These are phyloP conservation scores for Hemichromis elongatus DNA, from an alignment of 2,113 vertebrate species.

Conservation along the genomic window DNA sequence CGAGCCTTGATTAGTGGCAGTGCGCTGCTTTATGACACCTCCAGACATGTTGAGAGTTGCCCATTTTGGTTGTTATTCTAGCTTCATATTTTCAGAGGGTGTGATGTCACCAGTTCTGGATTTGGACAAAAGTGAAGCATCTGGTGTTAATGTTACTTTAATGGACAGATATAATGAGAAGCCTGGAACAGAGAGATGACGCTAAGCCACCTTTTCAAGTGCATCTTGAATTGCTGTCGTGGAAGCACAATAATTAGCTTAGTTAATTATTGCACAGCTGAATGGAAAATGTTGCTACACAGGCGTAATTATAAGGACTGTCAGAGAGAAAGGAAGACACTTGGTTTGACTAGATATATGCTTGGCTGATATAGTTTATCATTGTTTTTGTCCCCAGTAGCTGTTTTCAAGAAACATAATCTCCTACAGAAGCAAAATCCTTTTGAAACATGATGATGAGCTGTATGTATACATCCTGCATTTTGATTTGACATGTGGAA, in stretches of 20 bases:
- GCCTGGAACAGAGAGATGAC: neutral
- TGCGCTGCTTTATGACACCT: slow-evolving; percentile 1
- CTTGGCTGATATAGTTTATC: neutral
- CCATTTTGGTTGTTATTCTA: slow-evolving; percentile 37
- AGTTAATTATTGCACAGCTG: slow-evolving; percentile 14
- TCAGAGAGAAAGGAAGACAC: slow-evolving; percentile 12
- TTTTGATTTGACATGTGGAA: slow-evolving; percentile 1
- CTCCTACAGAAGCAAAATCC: neutral
- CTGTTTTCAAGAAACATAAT: neutral
- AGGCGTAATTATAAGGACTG: slow-evolving; percentile 42
- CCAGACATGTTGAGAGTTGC: slow-evolving; percentile 53
- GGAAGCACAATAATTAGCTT: slow-evolving; percentile 10
- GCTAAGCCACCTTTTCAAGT: slow-evolving; percentile 7
- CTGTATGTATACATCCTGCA: neutral
- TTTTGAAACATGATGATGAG: neutral
- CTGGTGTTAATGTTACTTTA: slow-evolving; percentile 27
- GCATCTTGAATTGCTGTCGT: neutral
- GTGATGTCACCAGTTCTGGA: slow-evolving; percentile 45
- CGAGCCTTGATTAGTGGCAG: slow-evolving; percentile 26
- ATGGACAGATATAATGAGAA: slow-evolving; percentile 47
- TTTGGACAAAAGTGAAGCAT: slow-evolving; percentile 40
- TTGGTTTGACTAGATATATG: neutral
- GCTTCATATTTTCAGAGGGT: slow-evolving; percentile 22
- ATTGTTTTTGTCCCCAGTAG: neutral
- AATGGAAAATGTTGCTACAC: neutral